These are phyloP conservation scores for Onychomys leucogaster DNA, from an alignment of 2,797 vertebrate genomes.

Conservation along the genomic window DNA sequence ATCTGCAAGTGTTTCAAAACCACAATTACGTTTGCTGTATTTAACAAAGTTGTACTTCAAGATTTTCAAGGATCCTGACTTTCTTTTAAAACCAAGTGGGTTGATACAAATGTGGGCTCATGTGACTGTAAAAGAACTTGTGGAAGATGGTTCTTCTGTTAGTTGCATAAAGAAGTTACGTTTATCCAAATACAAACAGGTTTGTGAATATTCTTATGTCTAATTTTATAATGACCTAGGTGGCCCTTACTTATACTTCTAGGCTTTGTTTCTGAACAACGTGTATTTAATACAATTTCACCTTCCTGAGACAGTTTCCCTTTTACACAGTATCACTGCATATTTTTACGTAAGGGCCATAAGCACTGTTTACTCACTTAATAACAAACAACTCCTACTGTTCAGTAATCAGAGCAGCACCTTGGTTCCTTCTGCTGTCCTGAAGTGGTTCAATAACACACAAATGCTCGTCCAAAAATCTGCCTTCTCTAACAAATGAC, in stretches of 20 bases:
- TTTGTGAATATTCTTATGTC: neutral
- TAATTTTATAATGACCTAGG: neutral
- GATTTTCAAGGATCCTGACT: neutral
- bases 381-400: neutral
- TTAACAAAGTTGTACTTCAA: constrained; percentile 33
- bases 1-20: neutral
- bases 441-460: neutral
- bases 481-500: neutral
- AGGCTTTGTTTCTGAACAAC: constrained; percentile 23
- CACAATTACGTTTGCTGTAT: neutral
- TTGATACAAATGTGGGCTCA: neutral
- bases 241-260: neutral
- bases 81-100: constrained; percentile 36
- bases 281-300: neutral
- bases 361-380: neutral
- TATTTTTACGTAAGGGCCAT: constrained; percentile 45
- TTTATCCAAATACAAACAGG: neutral
- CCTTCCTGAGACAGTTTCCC: neutral
- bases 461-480: neutral
- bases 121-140: neutral
- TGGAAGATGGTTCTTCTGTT: neutral
- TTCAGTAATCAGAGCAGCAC: neutral
- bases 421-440: neutral
- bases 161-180: neutral
- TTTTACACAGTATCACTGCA: neutral